phyloP scores from a whole-genome alignment of 2,888 invertebrate genomes.

The Pteria penguin region DNA sequence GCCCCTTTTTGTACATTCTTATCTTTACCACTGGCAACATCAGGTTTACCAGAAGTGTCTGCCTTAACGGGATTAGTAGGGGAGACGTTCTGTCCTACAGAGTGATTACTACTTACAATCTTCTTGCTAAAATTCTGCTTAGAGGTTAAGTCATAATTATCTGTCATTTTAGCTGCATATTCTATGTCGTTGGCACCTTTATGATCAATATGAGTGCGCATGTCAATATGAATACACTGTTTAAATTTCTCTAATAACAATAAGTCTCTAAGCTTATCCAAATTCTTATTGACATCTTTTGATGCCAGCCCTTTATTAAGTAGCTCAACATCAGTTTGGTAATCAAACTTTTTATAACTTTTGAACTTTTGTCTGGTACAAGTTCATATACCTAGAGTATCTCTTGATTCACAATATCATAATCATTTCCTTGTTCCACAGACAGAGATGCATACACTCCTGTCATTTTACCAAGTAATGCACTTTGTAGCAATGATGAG shows the following conservation, averaged over 20 bases:
- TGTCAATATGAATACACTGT: conserved; percentile 30
- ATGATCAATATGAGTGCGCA: too few relatives aligned
- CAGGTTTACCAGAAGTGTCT: too few relatives aligned
- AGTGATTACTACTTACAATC: too few relatives aligned
- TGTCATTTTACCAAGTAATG: conserved; percentile 38
- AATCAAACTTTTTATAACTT: conserved; percentile 27
- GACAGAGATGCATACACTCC: conserved; percentile 35
- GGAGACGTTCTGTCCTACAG: too few relatives aligned
- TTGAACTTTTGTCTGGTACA: conserved; percentile 49
- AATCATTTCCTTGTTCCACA: conserved; percentile 28
- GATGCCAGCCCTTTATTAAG: conserved; percentile 39
- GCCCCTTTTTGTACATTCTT: too few relatives aligned
- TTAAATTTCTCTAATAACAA: conserved; percentile 41
- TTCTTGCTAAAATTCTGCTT: too few relatives aligned
- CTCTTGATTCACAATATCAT: conserved; percentile 32
- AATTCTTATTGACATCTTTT: conserved; percentile 21
- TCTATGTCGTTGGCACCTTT: too few relatives aligned
- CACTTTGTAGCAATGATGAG: conserved; percentile 43
- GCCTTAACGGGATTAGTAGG: too few relatives aligned
- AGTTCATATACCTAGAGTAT: conserved; percentile 49
- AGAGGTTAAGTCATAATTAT: too few relatives aligned
- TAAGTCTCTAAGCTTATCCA: conserved; percentile 33
- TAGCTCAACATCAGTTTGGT: conserved; percentile 34
- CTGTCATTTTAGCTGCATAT: too few relatives aligned
- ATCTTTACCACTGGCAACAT: too few relatives aligned